phyloP scores from a whole-genome alignment of 2,113 vertebrate genomes.

The Notothenia rossii region DNA sequence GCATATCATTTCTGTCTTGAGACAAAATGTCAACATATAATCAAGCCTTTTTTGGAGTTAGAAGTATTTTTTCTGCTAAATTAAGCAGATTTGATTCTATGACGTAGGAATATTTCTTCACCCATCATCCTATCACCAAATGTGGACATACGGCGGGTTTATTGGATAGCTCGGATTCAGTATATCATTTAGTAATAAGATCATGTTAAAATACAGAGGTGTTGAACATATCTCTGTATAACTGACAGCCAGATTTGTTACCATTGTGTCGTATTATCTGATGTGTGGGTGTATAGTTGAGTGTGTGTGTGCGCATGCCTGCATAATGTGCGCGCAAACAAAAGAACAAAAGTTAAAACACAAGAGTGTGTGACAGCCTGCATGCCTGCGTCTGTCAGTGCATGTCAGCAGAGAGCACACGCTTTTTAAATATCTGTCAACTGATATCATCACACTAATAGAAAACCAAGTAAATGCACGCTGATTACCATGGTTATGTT shows the following conservation, averaged over 20 bases:
- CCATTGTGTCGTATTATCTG: not conserved
- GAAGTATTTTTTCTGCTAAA: not conserved
- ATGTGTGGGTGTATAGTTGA: constrained; percentile 7
- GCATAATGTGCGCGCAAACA: not conserved
- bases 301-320: not conserved
- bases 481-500: constrained; percentile 76
- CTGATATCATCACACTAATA: constrained; percentile 61
- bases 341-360: not conserved
- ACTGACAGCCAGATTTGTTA: not conserved
- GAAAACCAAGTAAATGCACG: constrained; percentile 40
- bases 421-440: constrained; percentile 42
- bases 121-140: not conserved
- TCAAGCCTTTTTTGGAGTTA: not conserved
- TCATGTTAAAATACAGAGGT: not conserved
- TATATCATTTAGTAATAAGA: not conserved
- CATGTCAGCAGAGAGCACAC: constrained; percentile 12
- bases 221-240: not conserved
- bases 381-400: constrained; percentile 21
- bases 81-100: not conserved
- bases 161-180: not conserved
- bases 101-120: not conserved
- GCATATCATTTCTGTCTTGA: not conserved
- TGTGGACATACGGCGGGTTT: not conserved
- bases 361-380: not conserved
- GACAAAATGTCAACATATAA: not conserved